Percentiles rank a stretch among this genome's conserved stretches.
These are phyloP conservation scores for Sebastolobus altivelis DNA, from an alignment of 2,797 vertebrate species.

Conservation along the genomic window DNA sequence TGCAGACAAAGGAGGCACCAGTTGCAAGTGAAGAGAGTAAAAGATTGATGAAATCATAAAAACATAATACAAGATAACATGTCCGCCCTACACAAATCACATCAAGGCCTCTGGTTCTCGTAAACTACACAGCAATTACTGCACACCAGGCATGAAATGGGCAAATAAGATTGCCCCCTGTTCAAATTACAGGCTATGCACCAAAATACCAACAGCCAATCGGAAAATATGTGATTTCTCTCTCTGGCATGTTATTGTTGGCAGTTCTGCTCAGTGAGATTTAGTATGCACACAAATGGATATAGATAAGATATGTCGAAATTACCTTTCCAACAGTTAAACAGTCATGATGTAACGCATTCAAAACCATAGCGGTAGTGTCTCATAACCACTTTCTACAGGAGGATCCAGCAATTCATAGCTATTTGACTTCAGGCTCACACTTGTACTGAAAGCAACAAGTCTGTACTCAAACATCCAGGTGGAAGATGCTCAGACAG, in stretches of 20 bases:
- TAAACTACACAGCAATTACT: constrained; percentile 54
- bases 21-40: not conserved
- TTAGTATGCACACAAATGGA: constrained; percentile 31
- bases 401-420: not conserved
- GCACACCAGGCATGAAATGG: constrained; percentile 69
- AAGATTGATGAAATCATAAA: constrained; percentile 21
- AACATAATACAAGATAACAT: constrained; percentile 9
- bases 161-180: constrained; percentile 59
- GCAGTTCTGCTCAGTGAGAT: constrained; percentile 48
- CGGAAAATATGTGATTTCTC: constrained; percentile 50
- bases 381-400: constrained; percentile 9
- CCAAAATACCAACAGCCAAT: constrained; percentile 38
- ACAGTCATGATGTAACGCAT: constrained; percentile 32
- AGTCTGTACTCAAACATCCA: constrained; percentile 15
- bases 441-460: constrained; percentile 14
- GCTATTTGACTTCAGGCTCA: constrained; percentile 38
- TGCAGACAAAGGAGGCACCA: not conserved
- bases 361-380: not conserved
- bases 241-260: constrained; percentile 66
- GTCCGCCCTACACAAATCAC: constrained; percentile 16
- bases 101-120: constrained; percentile 19
- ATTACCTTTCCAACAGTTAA: constrained; percentile 50
- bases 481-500: constrained; percentile 35
- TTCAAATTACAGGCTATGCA: constrained; percentile 51
- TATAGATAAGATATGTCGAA: constrained; percentile 58